A percentile compares a stretch with the other conserved stretches of the same genome.
These are phyloP conservation scores for Threskiornis aethiopicus DNA, from an alignment of 2,797 vertebrate genomes.

Conservation along the genomic window DNA sequence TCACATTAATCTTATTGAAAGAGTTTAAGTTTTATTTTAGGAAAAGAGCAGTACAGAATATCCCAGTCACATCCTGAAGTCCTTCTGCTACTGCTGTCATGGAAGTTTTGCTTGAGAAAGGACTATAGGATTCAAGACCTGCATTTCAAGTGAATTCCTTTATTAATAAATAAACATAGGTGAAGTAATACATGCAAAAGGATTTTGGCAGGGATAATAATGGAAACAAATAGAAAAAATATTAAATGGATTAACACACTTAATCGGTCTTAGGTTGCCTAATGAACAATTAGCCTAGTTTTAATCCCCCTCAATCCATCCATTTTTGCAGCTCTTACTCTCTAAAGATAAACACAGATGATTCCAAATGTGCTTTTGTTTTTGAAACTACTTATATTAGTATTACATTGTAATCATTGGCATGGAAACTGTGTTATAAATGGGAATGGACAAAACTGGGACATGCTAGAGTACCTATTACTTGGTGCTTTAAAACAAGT, in stretches of 20 bases:
- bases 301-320: conserved; percentile 49
- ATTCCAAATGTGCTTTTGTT: conserved; percentile 22
- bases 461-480: neutral
- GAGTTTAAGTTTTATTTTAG: conserved; percentile 11
- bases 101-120: neutral
- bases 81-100: neutral
- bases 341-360: neutral
- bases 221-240: conserved; percentile 28
- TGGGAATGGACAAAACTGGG: neutral
- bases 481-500: neutral
- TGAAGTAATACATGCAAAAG: neutral
- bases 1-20: conserved; percentile 8
- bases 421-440: neutral
- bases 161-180: conserved; percentile 9
- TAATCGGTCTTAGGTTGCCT: conserved; percentile 49
- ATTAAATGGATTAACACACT: conserved; percentile 34
- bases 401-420: neutral
- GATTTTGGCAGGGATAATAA: neutral
- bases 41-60: neutral
- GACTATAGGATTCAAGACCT: neutral
- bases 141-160: neutral
- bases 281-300: conserved; percentile 60
- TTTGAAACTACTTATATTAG: neutral
- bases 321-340: neutral
- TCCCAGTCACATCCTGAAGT: neutral